Conservation (phyloP, 2,888 invertebrate species). For the Clivina fossor region DNA sequence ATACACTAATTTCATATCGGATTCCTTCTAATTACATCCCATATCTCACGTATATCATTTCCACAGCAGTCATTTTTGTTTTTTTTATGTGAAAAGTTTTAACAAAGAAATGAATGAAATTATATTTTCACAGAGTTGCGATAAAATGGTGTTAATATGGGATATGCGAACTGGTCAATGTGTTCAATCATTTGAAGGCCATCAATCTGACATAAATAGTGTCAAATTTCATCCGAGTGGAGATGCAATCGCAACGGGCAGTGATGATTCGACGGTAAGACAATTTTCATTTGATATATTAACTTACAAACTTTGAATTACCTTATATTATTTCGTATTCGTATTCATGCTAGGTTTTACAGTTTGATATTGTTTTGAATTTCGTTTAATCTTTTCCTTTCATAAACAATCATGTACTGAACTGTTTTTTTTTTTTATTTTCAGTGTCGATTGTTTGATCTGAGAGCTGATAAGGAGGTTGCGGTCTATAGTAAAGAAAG, state of each 20-base stretch:
- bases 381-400: too few relatives aligned
- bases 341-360: too few relatives aligned
- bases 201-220: slow-evolving; percentile 97
- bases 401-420: too few relatives aligned
- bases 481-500: slow-evolving; percentile 95
- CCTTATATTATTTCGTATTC: slow-evolving; percentile 1
- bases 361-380: too few relatives aligned
- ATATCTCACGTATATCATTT: too few relatives aligned
- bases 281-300: slow-evolving; percentile 1
- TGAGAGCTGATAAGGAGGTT: slow-evolving; percentile 96
- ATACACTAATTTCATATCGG: too few relatives aligned
- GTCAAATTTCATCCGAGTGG: slow-evolving; percentile 99
- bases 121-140: slow-evolving; percentile 71
- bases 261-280: slow-evolving; percentile 92
- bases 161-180: slow-evolving; percentile 98
- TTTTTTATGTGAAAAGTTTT: too few relatives aligned
- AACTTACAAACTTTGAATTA: neutral
- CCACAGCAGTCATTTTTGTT: too few relatives aligned
- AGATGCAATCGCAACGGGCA: slow-evolving; percentile 96
- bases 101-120: too few relatives aligned
- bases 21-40: too few relatives aligned
- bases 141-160: slow-evolving; percentile 97
- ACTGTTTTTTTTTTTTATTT: slow-evolving; percentile 40
- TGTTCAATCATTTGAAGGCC: slow-evolving; percentile 98
- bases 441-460: slow-evolving; percentile 92